phyloP scores from a whole-genome alignment of 92 coral and sea anemone species.

The Actinostola sp. region DNA sequence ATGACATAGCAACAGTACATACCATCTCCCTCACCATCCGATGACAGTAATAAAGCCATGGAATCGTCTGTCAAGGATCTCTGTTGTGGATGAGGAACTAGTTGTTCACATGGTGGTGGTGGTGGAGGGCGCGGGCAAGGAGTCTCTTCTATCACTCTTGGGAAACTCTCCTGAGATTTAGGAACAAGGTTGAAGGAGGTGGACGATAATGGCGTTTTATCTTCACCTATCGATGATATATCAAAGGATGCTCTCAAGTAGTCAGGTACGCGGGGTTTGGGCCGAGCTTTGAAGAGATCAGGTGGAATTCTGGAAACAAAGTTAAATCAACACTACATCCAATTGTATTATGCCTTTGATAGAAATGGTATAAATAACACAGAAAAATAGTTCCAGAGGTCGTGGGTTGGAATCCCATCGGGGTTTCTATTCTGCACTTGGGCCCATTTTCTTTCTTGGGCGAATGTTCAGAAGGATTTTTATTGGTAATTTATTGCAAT shows the following conservation, averaged over 20 bases:
- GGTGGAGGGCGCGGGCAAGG: constrained; percentile 30
- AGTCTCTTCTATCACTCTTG: not conserved
- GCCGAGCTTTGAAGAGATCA: constrained; percentile 64
- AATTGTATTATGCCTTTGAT: no score
- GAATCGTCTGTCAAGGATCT: no score
- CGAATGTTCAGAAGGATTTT: no score
- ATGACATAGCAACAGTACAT: no score
- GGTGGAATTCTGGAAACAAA: constrained; percentile 36
- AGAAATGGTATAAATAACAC: no score
- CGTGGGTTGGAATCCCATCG: no score
- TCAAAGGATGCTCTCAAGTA: constrained; percentile 91
- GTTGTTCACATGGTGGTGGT: constrained; percentile 4
- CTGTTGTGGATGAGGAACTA: not conserved
- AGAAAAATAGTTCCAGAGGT: no score
- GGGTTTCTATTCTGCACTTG: no score
- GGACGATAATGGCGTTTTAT: constrained; percentile 7
- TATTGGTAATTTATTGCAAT: no score
- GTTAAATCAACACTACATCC: not conserved
- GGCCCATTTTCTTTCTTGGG: no score
- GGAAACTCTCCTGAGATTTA: not conserved
- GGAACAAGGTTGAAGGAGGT: not conserved
- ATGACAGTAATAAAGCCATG: no score
- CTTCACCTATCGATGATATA: constrained; percentile 48
- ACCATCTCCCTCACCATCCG: no score
- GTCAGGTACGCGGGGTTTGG: constrained; percentile 87